Evolutionary conservation across 1,140 invertebrate species (phyloP), one percentile per base, ranked within the genome.

Genomic region (Ctenoplectra terminalis): DNA sequence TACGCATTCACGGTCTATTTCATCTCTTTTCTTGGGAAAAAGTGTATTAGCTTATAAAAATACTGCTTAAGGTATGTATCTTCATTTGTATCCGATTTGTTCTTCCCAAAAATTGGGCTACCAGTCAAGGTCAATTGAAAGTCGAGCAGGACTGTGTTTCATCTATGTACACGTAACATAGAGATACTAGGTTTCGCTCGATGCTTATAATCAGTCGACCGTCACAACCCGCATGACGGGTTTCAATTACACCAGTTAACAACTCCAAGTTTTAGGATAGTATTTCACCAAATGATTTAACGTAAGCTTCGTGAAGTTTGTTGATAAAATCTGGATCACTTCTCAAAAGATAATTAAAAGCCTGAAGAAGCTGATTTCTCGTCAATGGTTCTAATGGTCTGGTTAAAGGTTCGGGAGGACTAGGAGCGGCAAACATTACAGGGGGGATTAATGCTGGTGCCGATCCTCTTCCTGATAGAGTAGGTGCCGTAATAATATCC

Each of bases 271-370:
- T 84, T 86, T 94, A 94, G 77, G 96, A 95, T 37, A 96, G 94
- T 88, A 96, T 96, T 91, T 97, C 96, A 87, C 96, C 95, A 89
- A 97, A 97, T 20, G 97, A 97, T 93, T 97, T 97, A 0, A 98
- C 96, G 91, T 98, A 98, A 66, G 97, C 97, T 94, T 98, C 97
- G 92, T 98, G 97, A 73, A 98, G 94, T 92, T 97, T 98, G 86
- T 96, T 96, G 13, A 98, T 95, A 94, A 98, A 98, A 84, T 97
- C 96, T 15, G 96, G 94, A 93, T 98, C 98, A 93, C 97, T 97
- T 93, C 97, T 97, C 40, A 98, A 94, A 71, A 99, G 94, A 94
- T 98, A 97, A 88, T 96, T 96, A 82, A 98, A 96, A 66, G 98
- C 97, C 94, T 98, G 98, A 54, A 98, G 95, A 63, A 99, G 94